Conservation (phyloP, 2,797 vertebrate species). For the Adrianichthys oophorus region DNA sequence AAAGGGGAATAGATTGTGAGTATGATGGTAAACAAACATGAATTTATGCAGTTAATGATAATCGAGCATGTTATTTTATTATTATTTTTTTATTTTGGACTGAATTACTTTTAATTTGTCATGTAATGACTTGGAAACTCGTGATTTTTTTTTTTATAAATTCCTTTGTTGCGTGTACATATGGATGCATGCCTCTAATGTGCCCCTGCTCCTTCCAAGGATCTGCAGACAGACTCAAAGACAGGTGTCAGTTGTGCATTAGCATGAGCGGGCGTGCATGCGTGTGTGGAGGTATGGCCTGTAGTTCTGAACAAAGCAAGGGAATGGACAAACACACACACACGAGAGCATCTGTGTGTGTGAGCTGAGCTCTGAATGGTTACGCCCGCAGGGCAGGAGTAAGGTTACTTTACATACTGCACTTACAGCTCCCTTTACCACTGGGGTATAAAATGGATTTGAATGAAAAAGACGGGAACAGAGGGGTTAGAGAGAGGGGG, state of each 20-base stretch:
- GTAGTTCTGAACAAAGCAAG: constrained; percentile 53
- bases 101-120: too few relatives aligned
- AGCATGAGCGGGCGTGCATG: constrained; percentile 14
- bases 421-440: constrained; percentile 83
- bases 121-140: too few relatives aligned
- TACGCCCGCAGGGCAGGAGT: constrained; percentile 65
- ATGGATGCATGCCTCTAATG: constrained; percentile 11
- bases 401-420: constrained; percentile 84
- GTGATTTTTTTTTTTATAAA: background rate
- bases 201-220: constrained; percentile 15
- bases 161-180: constrained; percentile 2
- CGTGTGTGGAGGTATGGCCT: constrained; percentile 60
- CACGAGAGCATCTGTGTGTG: constrained; percentile 56
- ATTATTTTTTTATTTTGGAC: too few relatives aligned
- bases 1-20: background rate
- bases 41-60: too few relatives aligned
- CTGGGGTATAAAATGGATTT: constrained; percentile 89
- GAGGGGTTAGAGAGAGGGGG: constrained; percentile 57
- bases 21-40: too few relatives aligned
- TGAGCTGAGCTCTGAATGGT: constrained; percentile 60
- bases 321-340: constrained; percentile 47
- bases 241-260: constrained; percentile 60
- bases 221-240: constrained; percentile 42
- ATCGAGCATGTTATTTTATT: too few relatives aligned
- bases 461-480: constrained; percentile 86